Conservation (phyloP, 2,797 vertebrate species). For the Sebastes baramenuke region DNA sequence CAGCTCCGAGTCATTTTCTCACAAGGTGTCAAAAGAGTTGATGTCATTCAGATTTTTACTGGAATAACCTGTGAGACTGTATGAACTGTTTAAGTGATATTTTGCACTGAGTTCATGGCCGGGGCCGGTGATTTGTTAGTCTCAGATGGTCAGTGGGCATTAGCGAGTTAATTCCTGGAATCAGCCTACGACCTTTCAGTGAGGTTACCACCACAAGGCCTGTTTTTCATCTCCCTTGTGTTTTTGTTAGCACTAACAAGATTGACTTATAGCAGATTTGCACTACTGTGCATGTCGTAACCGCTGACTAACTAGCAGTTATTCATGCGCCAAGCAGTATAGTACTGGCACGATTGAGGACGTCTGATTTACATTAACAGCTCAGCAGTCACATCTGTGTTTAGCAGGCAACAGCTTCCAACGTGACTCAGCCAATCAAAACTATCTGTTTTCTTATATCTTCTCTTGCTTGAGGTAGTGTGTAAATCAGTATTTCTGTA, state of each 20-base stretch:
- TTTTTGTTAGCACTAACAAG: conserved; percentile 71
- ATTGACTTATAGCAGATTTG: conserved; percentile 75
- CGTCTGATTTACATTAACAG: conserved; percentile 68
- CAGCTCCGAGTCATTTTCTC: conserved; percentile 46
- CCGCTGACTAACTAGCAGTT: conserved; percentile 60
- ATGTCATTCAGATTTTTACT: conserved; percentile 41
- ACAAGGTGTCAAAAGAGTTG: conserved; percentile 40
- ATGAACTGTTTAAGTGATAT: conserved; percentile 15
- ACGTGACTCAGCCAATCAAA: conserved; percentile 72
- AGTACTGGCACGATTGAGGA: conserved; percentile 31
- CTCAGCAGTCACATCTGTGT: conserved; percentile 70
- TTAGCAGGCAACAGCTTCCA: conserved; percentile 65
- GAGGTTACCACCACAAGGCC: conserved; percentile 66
- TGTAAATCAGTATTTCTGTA: conserved; percentile 71
- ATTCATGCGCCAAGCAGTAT: conserved; percentile 50
- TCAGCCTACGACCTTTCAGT: conserved; percentile 54
- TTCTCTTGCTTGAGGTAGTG: conserved; percentile 60
- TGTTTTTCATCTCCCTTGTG: conserved; percentile 69
- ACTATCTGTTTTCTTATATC: conserved; percentile 70
- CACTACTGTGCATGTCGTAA: conserved; percentile 60
- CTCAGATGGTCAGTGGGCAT: conserved; percentile 49
- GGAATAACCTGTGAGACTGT: conserved; percentile 16
- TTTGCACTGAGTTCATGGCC: conserved; percentile 8
- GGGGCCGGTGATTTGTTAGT: conserved; percentile 56
- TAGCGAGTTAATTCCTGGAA: conserved; percentile 58